Evolutionary conservation across 2,113 vertebrate species (phyloP), one percentile per base, ranked within the genome.

Genomic region (Struthidea cinerea): DNA sequence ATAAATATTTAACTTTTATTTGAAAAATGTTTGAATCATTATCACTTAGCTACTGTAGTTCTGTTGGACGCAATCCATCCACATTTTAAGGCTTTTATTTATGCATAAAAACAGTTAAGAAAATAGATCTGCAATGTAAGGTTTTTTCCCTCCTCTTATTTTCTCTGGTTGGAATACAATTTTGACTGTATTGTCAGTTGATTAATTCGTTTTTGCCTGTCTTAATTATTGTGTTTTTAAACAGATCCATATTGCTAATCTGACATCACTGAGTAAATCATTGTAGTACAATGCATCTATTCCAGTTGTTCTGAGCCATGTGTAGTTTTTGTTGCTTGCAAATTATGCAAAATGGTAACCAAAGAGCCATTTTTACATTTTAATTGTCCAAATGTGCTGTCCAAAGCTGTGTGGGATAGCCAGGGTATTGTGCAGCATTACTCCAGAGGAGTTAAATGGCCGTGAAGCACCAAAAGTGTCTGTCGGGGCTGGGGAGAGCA

Each of bases 1-100:
- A 98, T 98, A 98, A 98, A 98, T 98, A 98, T 98, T 98, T 98
- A 98, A 98, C 97, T 98, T 98, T 98, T 98, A 98, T 98, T 98
- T 98, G 98, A 98, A 98, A 98, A 98, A 98, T 98, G 98, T 98
- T 98, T 98, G 98, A 98, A 98, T 98, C 98, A 98, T 98, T 98
- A 98, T 98, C 98, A 98, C 98, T 98, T 98, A 98, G 98, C 98
- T 98, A 98, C 97, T 98, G 98, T 98, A 98, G 97, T 98, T 98
- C 97, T 97, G 96, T 97, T 98, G 98, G 97, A 98, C 39, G 91
- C 97, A 97, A 98, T 98, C 97, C 97, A 98, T 98, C 98, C 98
- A 98, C 96, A 98, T 97, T 98, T 98, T 98, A 98, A 97, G 96
- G 95, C 97, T 98, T 96, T 98, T 98, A 98, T 98, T 98, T 98